Base-by-base conservation (phyloP, 1,140 invertebrate species). In the Dysdera silvatica region DNA sequence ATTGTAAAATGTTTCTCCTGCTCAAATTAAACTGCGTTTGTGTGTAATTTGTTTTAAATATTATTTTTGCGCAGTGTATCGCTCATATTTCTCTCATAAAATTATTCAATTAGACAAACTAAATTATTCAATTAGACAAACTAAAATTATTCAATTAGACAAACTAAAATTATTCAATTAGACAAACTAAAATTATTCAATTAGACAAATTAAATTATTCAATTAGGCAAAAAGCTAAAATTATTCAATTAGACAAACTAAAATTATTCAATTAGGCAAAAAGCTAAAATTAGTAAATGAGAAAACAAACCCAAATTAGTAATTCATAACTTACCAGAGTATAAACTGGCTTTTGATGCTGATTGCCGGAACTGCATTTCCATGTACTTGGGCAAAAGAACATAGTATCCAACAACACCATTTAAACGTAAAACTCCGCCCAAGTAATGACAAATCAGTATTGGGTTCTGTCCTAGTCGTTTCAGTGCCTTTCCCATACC, bases 391-490 rank as follows among this genome's bases (percentile, higher is more conserved):
- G 68, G 68, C n/a, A 68, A 16, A 48, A 58, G 48, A 29, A 68
- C 57, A 18, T 55, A 51, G 55, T 65, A 52, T 0, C 68, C 68
- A 18, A 60, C 31, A n/a, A 51, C 18, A 16, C 68, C 68, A 37
- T 61, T 53, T 20, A 55, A 24, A 74, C 95, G 91, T 87, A 93
- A 94, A 72, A 91, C 94, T 35, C 91, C 89, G 45, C 89, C 91
- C 28, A 95, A 80, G 71, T 89, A 91, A 14, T 91, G 91, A 12
- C 93, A 84, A 37, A 94, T 86, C 74, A 95, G 95, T 16, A 94
- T 84, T 1, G 90, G 89, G 78, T 95, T 95, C 73, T 85, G 88
- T 10, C 76, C 32, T 7, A 96, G 77, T n/a, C 88, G 82, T 66
- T 80, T 81, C 41, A 86, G 81, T 4, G 84, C 85, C n/a, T 72